These are phyloP conservation scores for Chironex yamaguchii DNA, from an alignment of 30 jellyfish, hydroid and myxozoan species.

Conservation along the genomic window DNA sequence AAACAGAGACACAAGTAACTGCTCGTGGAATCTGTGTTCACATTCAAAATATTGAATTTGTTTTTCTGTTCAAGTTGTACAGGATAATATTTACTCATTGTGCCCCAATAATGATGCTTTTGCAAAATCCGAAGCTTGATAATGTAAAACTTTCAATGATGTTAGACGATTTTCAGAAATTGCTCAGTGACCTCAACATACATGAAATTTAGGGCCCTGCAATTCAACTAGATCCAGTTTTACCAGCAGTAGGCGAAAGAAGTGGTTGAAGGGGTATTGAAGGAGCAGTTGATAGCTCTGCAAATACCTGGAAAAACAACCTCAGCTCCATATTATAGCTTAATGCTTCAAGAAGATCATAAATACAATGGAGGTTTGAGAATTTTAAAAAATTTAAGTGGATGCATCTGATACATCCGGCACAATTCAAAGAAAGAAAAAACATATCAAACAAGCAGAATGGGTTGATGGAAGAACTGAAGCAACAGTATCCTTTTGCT, in stretches of 20 bases:
- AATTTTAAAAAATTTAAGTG: conserved; percentile 46
- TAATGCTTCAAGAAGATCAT: too few species aligned
- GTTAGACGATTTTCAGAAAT: conserved; percentile 36
- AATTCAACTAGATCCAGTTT: conserved; percentile 34
- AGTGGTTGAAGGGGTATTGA: conserved; percentile 50
- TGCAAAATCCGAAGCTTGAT: conserved; percentile 57
- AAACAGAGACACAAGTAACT: background rate
- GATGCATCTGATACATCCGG: conserved; percentile 63
- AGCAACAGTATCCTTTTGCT: conserved; percentile 28
- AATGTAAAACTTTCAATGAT: conserved; percentile 9
- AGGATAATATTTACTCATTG: conserved; percentile 25
- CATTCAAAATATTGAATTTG: conserved; percentile 38
- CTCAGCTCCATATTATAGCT: too few species aligned
- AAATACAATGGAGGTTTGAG: too few species aligned
- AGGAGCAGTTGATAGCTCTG: conserved; percentile 25
- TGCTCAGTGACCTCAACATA: background rate
- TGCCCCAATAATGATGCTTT: conserved; percentile 32
- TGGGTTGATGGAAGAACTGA: conserved; percentile 4
- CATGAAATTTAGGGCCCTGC: conserved; percentile 26
- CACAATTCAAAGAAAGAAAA: conserved; percentile 44
- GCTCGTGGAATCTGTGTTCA: conserved; percentile 35
- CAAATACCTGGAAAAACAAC: conserved; percentile 21
- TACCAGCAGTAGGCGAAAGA: conserved; percentile 24
- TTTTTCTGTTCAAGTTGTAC: conserved; percentile 22
- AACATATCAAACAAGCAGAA: conserved; percentile 17